A percentile compares a stretch with the other conserved stretches of the same genome.
Evolutionary conservation across 1,140 invertebrate genomes (phyloP).

Genomic region (Cylas formicarius): DNA sequence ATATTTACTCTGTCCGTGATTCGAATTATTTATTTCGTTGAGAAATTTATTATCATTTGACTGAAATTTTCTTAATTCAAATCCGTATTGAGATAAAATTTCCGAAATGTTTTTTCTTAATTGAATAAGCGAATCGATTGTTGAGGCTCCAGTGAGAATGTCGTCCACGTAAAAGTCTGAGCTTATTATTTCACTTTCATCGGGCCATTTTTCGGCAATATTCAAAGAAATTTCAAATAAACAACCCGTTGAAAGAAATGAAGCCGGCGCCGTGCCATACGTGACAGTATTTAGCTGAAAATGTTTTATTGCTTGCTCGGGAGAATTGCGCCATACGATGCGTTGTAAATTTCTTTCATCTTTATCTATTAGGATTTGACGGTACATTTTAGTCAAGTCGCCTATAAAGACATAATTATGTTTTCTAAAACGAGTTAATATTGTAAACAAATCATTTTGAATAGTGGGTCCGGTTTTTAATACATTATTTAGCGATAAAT

Average conservation of each 20-base stretch:
- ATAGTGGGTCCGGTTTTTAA: slow-evolving; percentile 31
- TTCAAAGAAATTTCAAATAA: slow-evolving; percentile 22
- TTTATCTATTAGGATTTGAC: slow-evolving; percentile 35
- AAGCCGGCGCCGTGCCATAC: slow-evolving; percentile 33
- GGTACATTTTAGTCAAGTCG: slow-evolving; percentile 43
- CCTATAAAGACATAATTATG: slow-evolving; percentile 31
- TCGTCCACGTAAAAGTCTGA: slow-evolving; percentile 38
- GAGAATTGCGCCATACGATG: slow-evolving; percentile 39
- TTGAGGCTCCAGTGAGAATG: slow-evolving; percentile 23
- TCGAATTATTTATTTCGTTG: not conserved
- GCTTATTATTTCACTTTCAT: slow-evolving; percentile 20
- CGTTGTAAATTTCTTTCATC: slow-evolving; percentile 33
- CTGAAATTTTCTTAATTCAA: slow-evolving; percentile 7
- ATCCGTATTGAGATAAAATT: slow-evolving; percentile 26
- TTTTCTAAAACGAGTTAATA: slow-evolving; percentile 34
- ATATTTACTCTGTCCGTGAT: not conserved
- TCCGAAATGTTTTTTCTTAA: slow-evolving; percentile 15
- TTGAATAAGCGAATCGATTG: slow-evolving; percentile 11
- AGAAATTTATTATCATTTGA: slow-evolving; percentile 5
- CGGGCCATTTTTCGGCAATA: slow-evolving; percentile 15
- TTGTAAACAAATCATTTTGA: slow-evolving; percentile 29
- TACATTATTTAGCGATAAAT: slow-evolving; percentile 29
- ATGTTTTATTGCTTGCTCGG: slow-evolving; percentile 22
- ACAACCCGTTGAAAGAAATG: slow-evolving; percentile 31
- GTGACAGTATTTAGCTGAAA: slow-evolving; percentile 39